These are phyloP conservation scores for Oryzias woworae DNA, from an alignment of 2,113 vertebrate species.

Conservation along the genomic window DNA sequence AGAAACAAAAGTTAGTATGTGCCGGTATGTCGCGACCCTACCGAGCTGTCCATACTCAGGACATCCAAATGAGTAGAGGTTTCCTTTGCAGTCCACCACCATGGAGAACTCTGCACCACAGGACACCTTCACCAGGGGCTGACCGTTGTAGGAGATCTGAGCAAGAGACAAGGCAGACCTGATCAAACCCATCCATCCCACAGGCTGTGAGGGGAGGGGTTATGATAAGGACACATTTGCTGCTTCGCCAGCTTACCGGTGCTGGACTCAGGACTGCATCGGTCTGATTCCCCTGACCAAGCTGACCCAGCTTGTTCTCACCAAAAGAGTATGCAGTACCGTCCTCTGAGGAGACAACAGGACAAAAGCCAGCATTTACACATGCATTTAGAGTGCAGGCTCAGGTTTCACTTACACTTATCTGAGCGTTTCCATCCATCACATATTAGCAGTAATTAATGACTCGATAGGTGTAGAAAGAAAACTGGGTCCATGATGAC, in stretches of 20 bases:
- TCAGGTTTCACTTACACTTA: no score
- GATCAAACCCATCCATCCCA: no score
- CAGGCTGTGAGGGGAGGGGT: no score
- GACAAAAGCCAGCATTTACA: not conserved
- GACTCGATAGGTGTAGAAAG: no score
- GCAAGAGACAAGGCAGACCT: not conserved
- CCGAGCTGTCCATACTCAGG: conserved; percentile 96
- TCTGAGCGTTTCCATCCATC: no score
- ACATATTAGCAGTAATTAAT: no score
- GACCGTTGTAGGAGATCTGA: conserved; percentile 95
- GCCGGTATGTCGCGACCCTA: conserved; percentile 54
- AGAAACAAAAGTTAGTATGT: not conserved
- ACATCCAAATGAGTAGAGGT: conserved; percentile 95
- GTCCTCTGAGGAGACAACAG: conserved; percentile 74
- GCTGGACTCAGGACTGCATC: conserved; percentile 92
- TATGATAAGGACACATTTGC: not conserved
- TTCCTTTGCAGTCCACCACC: conserved; percentile 98
- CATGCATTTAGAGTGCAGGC: not conserved
- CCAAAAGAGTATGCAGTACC: conserved; percentile 90
- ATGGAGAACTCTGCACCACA: conserved; percentile 97
- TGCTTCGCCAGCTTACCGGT: conserved; percentile 69
- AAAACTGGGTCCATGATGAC: no score
- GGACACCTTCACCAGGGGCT: conserved; percentile 93
- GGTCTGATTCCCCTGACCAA: conserved; percentile 94
- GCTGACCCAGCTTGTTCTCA: conserved; percentile 96